These are phyloP conservation scores for Circaetus gallicus DNA, from an alignment of 2,113 vertebrate genomes.

Conservation along the genomic window DNA sequence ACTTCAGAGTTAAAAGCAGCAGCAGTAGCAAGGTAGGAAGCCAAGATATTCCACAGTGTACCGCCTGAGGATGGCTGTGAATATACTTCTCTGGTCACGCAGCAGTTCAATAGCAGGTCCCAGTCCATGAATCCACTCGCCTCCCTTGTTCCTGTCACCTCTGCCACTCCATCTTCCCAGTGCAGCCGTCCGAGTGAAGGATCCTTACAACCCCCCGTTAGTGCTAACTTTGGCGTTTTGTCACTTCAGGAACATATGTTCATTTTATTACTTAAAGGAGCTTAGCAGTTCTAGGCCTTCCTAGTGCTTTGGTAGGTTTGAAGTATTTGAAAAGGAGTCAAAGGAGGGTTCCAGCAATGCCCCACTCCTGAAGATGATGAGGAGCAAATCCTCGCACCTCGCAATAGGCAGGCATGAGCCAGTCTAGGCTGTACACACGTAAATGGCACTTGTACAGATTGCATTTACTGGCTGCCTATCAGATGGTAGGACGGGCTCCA, in stretches of 20 bases:
- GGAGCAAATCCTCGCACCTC: background rate
- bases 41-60: background rate
- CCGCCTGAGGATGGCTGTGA: background rate
- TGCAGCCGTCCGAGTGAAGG: background rate
- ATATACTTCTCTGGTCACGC: background rate
- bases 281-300: background rate
- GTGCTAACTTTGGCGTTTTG: background rate
- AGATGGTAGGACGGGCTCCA: background rate
- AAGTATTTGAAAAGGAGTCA: background rate
- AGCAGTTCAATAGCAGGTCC: background rate
- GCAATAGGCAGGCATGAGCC: background rate
- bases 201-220: background rate
- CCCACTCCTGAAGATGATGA: background rate
- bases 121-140: background rate
- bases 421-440: background rate
- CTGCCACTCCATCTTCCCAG: background rate
- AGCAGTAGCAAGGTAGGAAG: background rate
- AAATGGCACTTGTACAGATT: fast-evolving
- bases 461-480: background rate
- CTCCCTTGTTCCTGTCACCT: background rate
- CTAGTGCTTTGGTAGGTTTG: background rate
- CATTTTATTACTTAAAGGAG: background rate
- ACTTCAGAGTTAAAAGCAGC: background rate
- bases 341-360: background rate
- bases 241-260: background rate